Evolutionary conservation across 2,888 invertebrate genomes (phyloP).

Genomic region (Eristalis arbustorum): DNA sequence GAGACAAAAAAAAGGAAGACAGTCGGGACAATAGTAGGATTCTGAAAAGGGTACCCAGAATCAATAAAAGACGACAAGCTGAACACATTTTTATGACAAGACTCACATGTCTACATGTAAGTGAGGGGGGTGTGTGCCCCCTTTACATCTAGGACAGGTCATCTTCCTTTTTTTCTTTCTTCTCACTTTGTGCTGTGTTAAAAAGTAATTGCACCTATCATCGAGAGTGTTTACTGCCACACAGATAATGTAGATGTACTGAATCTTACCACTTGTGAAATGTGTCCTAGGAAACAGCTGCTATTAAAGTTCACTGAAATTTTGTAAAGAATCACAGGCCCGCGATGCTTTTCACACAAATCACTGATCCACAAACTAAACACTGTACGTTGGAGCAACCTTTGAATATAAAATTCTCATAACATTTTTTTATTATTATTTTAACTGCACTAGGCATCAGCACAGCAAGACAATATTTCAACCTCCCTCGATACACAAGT

Average conservation of each 20-base stretch:
- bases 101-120: neutral
- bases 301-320: constrained; percentile 3
- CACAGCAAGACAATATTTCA: neutral
- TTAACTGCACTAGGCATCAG: constrained; percentile 14
- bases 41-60: constrained; percentile 27
- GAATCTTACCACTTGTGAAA: constrained; percentile 36
- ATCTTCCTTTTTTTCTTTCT: neutral
- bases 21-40: constrained; percentile 26
- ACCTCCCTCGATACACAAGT: neutral
- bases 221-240: neutral
- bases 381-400: constrained; percentile 3
- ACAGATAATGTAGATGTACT: neutral
- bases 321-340: neutral
- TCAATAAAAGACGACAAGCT: constrained; percentile 19
- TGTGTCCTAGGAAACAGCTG: constrained; percentile 32
- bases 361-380: constrained; percentile 10
- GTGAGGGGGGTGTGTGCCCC: neutral
- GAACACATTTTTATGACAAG: constrained; percentile 13
- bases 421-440: constrained; percentile 6
- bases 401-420: constrained; percentile 9
- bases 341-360: constrained; percentile 12
- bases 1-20: constrained; percentile 21
- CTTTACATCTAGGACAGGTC: neutral
- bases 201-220: neutral
- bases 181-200: neutral